Conservation (phyloP, 2,888 invertebrate genomes). For the Villa cingulata region DNA sequence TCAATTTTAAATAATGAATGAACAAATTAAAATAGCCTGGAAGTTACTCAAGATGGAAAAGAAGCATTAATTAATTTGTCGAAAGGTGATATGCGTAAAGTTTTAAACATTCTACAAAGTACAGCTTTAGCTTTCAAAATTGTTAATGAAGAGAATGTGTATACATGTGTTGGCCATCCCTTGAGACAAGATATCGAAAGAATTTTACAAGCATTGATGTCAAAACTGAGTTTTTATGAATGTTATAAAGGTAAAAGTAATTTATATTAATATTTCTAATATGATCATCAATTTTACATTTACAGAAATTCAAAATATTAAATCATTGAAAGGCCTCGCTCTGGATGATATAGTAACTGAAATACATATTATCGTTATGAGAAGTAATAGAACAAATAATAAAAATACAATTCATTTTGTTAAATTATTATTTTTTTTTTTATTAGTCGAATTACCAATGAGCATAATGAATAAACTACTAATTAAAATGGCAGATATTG, state of each 20-base stretch:
- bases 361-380: slow-evolving; percentile 72
- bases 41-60: slow-evolving; percentile 75
- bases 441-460: slow-evolving; percentile 73
- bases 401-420: neutral
- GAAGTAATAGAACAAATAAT: slow-evolving; percentile 49
- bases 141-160: slow-evolving; percentile 81
- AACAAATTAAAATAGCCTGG: no score
- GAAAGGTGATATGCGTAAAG: slow-evolving; percentile 95
- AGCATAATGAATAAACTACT: slow-evolving; percentile 63
- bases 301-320: slow-evolving; percentile 65
- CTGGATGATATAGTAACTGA: slow-evolving; percentile 87
- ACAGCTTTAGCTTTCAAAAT: slow-evolving; percentile 83
- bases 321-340: slow-evolving; percentile 80
- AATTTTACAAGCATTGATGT: slow-evolving; percentile 68
- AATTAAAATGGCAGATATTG: slow-evolving; percentile 79
- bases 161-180: slow-evolving; percentile 95
- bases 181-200: slow-evolving; percentile 74
- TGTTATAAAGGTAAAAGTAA: slow-evolving; percentile 26
- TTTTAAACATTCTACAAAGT: slow-evolving; percentile 91
- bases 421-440: slow-evolving; percentile 22
- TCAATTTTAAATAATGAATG: no score
- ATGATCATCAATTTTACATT: slow-evolving; percentile 2
- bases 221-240: slow-evolving; percentile 24
- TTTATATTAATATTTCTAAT: neutral
- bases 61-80: slow-evolving; percentile 78